phyloP scores from a whole-genome alignment of 2,888 invertebrate genomes.

The Girardia tigrina region DNA sequence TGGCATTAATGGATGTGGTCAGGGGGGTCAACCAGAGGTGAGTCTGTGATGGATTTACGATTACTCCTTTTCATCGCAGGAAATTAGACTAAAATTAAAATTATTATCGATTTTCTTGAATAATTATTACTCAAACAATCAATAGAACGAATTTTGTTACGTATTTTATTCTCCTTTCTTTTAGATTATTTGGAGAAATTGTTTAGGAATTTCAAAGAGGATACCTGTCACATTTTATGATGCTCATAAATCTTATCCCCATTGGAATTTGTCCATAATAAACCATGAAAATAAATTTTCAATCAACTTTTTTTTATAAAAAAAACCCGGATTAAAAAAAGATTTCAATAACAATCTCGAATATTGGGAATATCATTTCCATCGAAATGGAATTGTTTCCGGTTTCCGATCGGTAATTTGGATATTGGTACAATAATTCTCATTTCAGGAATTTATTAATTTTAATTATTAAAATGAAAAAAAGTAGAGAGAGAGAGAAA shows the following conservation, averaged over 20 bases:
- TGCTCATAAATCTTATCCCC: neutral
- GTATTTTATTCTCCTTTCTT: neutral
- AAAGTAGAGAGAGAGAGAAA: neutral
- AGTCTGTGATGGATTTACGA: neutral
- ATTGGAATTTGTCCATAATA: too few species aligned
- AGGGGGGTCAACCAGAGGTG: neutral
- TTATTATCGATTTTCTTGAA: neutral
- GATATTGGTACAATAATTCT: too few species aligned
- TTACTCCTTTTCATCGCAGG: neutral
- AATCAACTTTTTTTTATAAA: too few species aligned
- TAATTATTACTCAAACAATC: neutral
- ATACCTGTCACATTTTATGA: neutral
- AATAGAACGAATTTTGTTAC: too few species aligned
- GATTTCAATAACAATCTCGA: too few species aligned
- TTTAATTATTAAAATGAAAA: neutral
- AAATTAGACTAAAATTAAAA: neutral
- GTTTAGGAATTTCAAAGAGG: neutral
- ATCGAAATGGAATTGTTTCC: too few species aligned
- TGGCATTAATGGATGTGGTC: constrained; percentile 2
- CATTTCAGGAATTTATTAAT: too few species aligned
- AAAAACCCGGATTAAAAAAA: too few species aligned
- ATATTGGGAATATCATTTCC: too few species aligned
- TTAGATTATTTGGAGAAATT: neutral
- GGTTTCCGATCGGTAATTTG: too few species aligned
- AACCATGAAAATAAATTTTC: too few species aligned